phyloP scores from a whole-genome alignment of 2,797 vertebrate species.

The Allobates femoralis region DNA sequence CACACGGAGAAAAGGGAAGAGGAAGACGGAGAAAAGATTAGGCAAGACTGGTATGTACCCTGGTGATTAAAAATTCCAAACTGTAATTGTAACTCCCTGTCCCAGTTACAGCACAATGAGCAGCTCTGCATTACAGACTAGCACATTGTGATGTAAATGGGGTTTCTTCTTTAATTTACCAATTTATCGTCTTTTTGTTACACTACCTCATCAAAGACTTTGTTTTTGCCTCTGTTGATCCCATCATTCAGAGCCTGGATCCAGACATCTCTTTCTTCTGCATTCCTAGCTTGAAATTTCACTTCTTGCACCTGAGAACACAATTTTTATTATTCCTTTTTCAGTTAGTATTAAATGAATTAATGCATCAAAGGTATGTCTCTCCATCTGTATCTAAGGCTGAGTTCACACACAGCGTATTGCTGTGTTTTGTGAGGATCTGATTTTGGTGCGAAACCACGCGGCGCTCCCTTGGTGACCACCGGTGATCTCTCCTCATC shows the following conservation, averaged over 20 bases:
- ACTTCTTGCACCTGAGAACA: conserved; percentile 85
- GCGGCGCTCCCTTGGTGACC: no score
- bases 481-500: no score
- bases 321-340: background rate
- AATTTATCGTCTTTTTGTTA: background rate
- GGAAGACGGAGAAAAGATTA: background rate
- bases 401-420: no score
- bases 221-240: conserved; percentile 92
- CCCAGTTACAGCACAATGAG: background rate
- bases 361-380: background rate
- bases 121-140: background rate
- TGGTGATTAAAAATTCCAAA: background rate
- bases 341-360: background rate
- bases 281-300: conserved; percentile 85
- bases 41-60: background rate
- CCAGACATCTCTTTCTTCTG: conserved; percentile 92
- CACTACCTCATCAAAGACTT: conserved; percentile 90
- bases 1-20: background rate
- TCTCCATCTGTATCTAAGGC: no score
- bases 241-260: conserved; percentile 90
- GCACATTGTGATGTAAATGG: background rate
- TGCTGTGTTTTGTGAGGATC: no score
- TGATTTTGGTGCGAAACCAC: no score
- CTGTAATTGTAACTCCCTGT: background rate
- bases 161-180: background rate